phyloP scores from a whole-genome alignment of 2,888 invertebrate genomes.

The Scaptomyza cyrtandrae region DNA sequence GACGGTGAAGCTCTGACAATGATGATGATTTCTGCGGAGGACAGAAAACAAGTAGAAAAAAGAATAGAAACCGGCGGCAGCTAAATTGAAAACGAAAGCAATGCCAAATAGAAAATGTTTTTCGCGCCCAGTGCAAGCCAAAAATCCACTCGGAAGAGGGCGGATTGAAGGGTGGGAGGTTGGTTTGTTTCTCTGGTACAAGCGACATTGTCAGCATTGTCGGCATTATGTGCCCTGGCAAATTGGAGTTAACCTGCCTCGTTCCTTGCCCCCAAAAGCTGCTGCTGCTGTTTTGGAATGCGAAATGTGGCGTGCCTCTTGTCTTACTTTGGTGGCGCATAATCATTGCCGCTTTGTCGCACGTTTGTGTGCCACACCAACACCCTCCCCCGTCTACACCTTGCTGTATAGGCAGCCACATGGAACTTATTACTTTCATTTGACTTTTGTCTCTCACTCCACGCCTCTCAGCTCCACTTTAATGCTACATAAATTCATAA shows the following conservation, averaged over 20 bases:
- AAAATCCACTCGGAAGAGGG: neutral
- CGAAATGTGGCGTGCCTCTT: constrained; percentile 40
- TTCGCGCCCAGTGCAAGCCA: constrained; percentile 42
- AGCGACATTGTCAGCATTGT: constrained; percentile 79
- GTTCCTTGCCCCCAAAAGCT: neutral
- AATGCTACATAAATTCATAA: constrained; percentile 74
- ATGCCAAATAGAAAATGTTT: constrained; percentile 78
- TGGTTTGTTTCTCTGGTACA: constrained; percentile 10
- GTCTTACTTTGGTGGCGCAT: constrained; percentile 67
- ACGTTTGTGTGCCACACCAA: constrained; percentile 55
- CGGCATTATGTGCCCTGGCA: constrained; percentile 72
- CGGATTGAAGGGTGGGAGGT: neutral
- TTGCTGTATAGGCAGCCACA: constrained; percentile 64
- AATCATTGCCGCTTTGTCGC: constrained; percentile 80
- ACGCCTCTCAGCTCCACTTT: constrained; percentile 8
- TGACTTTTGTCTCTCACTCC: constrained; percentile 40
- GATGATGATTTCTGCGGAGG: constrained; percentile 19
- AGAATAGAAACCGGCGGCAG: constrained; percentile 36
- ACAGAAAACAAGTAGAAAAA: constrained; percentile 16
- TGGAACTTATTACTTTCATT: constrained; percentile 78
- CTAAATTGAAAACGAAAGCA: constrained; percentile 78
- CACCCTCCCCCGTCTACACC: neutral
- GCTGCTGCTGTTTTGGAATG: constrained; percentile 23
- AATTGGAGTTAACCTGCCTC: constrained; percentile 75
- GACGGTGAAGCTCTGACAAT: neutral